Percentiles rank a stretch among this genome's conserved stretches.
Conservation (phyloP, 1,140 invertebrate species). For the Papilio xuthus region DNA sequence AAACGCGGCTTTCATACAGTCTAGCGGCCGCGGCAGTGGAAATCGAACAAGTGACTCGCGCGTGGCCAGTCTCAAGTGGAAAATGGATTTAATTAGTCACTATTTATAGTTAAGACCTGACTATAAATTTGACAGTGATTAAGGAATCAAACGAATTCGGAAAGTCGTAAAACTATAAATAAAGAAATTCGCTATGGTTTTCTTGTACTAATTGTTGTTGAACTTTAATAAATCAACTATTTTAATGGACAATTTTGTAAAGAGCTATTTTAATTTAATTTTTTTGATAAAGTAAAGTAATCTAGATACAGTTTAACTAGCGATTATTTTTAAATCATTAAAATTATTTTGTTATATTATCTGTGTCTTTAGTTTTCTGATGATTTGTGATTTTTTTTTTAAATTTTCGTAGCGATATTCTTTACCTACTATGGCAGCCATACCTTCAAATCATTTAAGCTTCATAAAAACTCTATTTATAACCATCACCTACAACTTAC, state of each 20-base stretch:
- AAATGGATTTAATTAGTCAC: conserved; percentile 12
- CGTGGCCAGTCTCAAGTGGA: neutral
- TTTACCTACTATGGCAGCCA: too few relatives aligned
- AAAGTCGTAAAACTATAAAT: neutral
- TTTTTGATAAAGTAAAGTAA: neutral
- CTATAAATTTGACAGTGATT: conserved; percentile 31
- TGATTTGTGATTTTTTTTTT: too few relatives aligned
- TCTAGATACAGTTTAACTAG: neutral
- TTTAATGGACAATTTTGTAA: neutral
- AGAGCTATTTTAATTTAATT: neutral
- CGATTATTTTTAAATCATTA: too few relatives aligned
- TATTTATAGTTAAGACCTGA: conserved; percentile 19
- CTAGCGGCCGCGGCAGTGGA: too few relatives aligned
- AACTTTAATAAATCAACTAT: neutral
- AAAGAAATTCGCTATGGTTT: neutral
- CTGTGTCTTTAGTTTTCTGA: too few relatives aligned
- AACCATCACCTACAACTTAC: neutral
- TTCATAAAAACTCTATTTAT: neutral
- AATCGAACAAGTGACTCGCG: too few relatives aligned
- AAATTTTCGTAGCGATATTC: too few relatives aligned
- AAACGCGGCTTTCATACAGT: too few relatives aligned
- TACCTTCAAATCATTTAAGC: too few relatives aligned
- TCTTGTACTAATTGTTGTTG: neutral
- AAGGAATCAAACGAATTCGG: neutral
- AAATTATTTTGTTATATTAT: too few relatives aligned